Conservation (phyloP, 2,888 invertebrate species). For the Chymomyza procnemis region DNA sequence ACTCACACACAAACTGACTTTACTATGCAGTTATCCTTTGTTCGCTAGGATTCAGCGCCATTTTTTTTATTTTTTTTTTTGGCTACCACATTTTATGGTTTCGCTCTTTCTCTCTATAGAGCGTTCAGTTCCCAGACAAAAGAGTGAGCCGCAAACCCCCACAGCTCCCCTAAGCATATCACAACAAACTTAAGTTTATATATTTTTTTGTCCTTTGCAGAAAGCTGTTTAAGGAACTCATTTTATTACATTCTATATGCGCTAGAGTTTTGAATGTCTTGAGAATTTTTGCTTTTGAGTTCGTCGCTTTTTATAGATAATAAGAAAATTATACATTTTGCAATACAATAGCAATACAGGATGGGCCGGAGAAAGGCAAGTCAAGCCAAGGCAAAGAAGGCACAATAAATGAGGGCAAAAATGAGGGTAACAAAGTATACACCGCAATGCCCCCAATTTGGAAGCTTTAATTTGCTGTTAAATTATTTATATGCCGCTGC, state of each 20-base stretch:
- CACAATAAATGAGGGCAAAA: constrained; percentile 34
- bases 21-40: constrained; percentile 62
- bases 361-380: background rate
- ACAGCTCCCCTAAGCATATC: background rate
- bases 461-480: constrained; percentile 67
- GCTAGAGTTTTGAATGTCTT: constrained; percentile 7
- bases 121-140: background rate
- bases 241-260: constrained; percentile 52
- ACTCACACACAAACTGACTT: constrained; percentile 19
- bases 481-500: constrained; percentile 63
- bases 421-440: constrained; percentile 39
- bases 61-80: constrained; percentile 27
- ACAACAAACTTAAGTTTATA: constrained; percentile 27
- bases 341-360: constrained; percentile 21
- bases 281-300: constrained; percentile 23
- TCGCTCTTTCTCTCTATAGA: background rate
- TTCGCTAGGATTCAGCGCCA: constrained; percentile 56
- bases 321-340: constrained; percentile 73
- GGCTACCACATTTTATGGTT: constrained; percentile 51
- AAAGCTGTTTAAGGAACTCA: constrained; percentile 72
- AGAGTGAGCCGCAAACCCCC: constrained; percentile 2
- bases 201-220: constrained; percentile 36
- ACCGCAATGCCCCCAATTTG: constrained; percentile 72
- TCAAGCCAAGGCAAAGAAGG: constrained; percentile 16
- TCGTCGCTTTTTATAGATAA: constrained; percentile 62